A percentile compares a stretch with the other conserved stretches of the same genome.
Conservation (phyloP, 2,113 vertebrate genomes). For the Amblyornis subalaris region DNA sequence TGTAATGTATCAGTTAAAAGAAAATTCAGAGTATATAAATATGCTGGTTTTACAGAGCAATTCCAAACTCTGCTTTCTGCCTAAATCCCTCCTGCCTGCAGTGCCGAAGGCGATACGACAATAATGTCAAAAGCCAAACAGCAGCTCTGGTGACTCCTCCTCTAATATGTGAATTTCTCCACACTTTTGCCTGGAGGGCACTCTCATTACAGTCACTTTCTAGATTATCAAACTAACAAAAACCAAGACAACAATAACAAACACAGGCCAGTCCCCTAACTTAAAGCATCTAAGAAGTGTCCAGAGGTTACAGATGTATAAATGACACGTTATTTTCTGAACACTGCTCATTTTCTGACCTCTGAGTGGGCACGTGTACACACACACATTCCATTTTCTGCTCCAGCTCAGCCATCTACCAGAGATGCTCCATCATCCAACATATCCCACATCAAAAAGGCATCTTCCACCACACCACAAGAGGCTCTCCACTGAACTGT, state of each 20-base stretch:
- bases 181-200: conserved; percentile 2
- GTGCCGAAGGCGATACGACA: background rate
- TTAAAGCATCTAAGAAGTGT: background rate
- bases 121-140: conserved; percentile 7
- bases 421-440: background rate
- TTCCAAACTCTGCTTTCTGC: background rate
- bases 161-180: background rate
- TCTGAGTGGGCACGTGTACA: accelerated
- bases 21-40: background rate
- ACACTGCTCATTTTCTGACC: background rate
- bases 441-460: background rate
- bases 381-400: background rate
- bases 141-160: background rate
- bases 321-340: background rate
- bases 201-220: background rate
- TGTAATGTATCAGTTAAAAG: background rate
- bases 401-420: background rate
- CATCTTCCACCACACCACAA: background rate
- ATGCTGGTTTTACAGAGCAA: background rate
- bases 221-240: background rate
- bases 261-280: background rate
- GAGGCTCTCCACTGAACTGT: background rate
- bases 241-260: background rate
- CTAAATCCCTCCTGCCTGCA: background rate
- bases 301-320: background rate